Evolutionary conservation across 2,797 vertebrate genomes (phyloP).

Genomic region (Pangasius sanitwongsei): DNA sequence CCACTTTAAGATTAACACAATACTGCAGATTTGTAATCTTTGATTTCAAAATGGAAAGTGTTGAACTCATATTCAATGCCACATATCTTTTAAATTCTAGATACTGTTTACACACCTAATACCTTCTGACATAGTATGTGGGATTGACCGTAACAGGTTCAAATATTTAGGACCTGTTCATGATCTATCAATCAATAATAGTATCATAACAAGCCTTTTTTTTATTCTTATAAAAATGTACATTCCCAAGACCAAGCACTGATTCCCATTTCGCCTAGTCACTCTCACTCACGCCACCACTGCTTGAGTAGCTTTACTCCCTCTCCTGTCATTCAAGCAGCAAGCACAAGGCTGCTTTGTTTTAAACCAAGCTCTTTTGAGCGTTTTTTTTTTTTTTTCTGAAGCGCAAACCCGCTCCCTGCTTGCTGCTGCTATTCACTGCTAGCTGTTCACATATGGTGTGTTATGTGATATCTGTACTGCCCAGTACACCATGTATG

Average conservation of each 20-base stretch:
- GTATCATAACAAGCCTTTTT: not conserved
- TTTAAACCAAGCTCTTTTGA: slow-evolving; percentile 51
- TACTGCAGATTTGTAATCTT: not conserved
- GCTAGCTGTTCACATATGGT: not conserved
- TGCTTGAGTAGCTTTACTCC: slow-evolving; percentile 40
- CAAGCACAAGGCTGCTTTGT: slow-evolving; percentile 49
- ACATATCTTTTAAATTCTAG: not conserved
- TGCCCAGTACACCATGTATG: not conserved
- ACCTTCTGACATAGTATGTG: not conserved
- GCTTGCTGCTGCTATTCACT: slow-evolving; percentile 20
- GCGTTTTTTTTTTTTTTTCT: too few relatives aligned
- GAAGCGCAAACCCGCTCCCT: not conserved
- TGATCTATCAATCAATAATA: not conserved
- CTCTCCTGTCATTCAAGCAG: slow-evolving; percentile 45
- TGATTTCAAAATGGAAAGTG: not conserved
- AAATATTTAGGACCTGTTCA: not conserved
- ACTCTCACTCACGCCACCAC: slow-evolving; percentile 1
- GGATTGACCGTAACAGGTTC: too few relatives aligned
- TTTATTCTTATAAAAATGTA: not conserved
- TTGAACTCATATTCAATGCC: not conserved
- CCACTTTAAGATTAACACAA: not conserved
- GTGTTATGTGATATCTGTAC: not conserved
- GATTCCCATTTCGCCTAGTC: slow-evolving; percentile 20
- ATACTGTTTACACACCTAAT: not conserved
- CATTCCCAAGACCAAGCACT: not conserved